Evolutionary conservation across 2,888 invertebrate genomes (phyloP).

Genomic region (Nemurella pictetii): DNA sequence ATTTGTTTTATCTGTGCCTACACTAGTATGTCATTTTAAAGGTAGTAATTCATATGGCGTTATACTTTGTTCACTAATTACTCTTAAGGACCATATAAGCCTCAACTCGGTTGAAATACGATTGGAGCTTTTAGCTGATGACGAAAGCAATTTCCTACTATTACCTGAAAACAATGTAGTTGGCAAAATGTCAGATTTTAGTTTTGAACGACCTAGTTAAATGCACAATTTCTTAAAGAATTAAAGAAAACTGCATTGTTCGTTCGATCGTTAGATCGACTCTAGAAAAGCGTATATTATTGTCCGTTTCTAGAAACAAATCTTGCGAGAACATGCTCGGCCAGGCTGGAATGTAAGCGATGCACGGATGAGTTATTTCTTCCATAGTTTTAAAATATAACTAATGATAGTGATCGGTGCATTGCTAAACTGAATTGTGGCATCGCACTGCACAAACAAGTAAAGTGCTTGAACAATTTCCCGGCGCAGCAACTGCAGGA

Average conservation of each 20-base stretch:
- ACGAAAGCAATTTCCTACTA: constrained; percentile 22
- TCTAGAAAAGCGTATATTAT: background rate
- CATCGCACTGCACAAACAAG: background rate
- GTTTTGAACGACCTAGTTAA: background rate
- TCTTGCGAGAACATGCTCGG: background rate
- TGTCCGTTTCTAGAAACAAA: no score
- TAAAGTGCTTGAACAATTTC: background rate
- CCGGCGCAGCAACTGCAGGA: background rate
- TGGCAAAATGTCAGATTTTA: constrained; percentile 11
- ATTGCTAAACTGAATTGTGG: background rate
- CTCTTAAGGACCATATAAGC: constrained; percentile 24
- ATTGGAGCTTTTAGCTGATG: background rate
- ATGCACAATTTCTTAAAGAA: background rate
- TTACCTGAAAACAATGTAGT: constrained; percentile 19
- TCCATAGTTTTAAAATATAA: background rate
- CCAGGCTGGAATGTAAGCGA: no score
- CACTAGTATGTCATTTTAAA: background rate
- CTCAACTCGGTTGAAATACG: constrained; percentile 9
- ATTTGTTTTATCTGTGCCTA: constrained; percentile 1
- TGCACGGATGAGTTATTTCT: no score
- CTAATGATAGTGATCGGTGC: background rate
- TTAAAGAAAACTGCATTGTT: no score
- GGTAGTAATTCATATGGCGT: constrained; percentile 11
- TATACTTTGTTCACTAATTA: constrained; percentile 12
- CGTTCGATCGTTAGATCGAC: no score